phyloP scores from a whole-genome alignment of 2,113 vertebrate genomes.

The Malurus elegans region DNA sequence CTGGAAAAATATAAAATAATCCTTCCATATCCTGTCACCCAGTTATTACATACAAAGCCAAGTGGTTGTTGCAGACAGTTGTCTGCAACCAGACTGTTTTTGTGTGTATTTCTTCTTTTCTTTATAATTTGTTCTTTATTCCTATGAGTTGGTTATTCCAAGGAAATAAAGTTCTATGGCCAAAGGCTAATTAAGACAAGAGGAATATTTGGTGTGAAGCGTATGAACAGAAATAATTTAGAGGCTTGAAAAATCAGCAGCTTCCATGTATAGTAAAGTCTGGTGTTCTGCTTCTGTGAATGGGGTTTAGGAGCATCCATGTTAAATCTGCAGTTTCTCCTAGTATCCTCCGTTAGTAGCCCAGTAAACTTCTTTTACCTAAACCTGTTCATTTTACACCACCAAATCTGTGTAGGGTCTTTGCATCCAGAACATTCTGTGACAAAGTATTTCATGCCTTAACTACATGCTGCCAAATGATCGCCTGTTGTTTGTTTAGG shows the following conservation, averaged over 20 bases:
- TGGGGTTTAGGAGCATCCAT: not conserved
- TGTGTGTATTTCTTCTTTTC: not conserved
- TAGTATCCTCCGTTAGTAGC: not conserved
- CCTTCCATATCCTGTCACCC: constrained; percentile 21
- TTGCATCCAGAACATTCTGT: not conserved
- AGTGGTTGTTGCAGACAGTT: not conserved
- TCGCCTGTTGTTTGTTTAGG: not conserved
- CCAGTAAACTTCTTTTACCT: not conserved
- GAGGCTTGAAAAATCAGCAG: not conserved
- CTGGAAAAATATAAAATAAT: constrained; percentile 33
- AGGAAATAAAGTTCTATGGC: not conserved
- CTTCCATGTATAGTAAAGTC: not conserved
- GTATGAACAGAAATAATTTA: not conserved
- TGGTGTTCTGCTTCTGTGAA: not conserved
- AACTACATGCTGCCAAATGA: not conserved
- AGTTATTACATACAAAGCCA: not conserved
- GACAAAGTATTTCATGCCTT: not conserved
- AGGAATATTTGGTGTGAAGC: not conserved
- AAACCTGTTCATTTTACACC: not conserved
- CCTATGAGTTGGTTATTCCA: not conserved
- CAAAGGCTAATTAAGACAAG: not conserved
- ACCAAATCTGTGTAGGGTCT: not conserved
- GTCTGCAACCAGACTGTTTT: not conserved
- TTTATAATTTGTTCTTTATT: not conserved
- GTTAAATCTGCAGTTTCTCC: not conserved